Base-by-base conservation (phyloP, 2,797 vertebrate genomes). In the Enoplosus armatus region DNA sequence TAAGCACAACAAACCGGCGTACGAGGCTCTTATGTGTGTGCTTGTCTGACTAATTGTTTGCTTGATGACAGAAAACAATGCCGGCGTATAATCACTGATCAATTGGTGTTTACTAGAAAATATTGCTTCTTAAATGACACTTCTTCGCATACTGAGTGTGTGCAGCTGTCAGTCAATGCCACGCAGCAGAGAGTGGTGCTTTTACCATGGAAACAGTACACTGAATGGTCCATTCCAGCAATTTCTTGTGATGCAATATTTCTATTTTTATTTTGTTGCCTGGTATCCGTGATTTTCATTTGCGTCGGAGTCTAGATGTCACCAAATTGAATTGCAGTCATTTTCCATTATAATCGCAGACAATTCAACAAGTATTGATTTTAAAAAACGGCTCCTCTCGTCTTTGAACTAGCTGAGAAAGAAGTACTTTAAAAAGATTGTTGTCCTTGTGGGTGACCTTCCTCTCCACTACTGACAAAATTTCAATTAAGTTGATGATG, bases 161-260 rank as follows among this genome's bases (percentile, higher is more conserved):
- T 84, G 82, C 79, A 83, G 83, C 88, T 84, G 89, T 88, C 92
- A 87, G 82, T 94, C 87, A 92, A 41, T 45, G 74, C 73, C 47
- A 8, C 15, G 79, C 72, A 78, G 75, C 68, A 1, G 71, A 76
- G 72, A 83, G 78, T 53, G 37, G 35, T 79, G 79, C 76, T n/a
- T 87, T 94, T 84, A 33, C 86, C 86, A 91, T 92, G 88, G 93
- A 71, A 88, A 94, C 90, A 35, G 68, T 74, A 75, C 77, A 82
- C 74, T 83, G 61, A 85, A 87, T 65, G 56, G 79, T 60, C 75
- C 43, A 48, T 80, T 87, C 66, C 63, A 84, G 80, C 79, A 80
- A 77, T 84, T 86, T 85, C 58, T 86, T 61, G 72, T 65, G 58
- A 74, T 75, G 47, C 72, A 81, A 63, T 74, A 67, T 87, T 79